Evolutionary conservation across 2,888 invertebrate genomes (phyloP), one percentile per base, ranked within the genome.

Genomic region (Sinhomidia bicolor): DNA sequence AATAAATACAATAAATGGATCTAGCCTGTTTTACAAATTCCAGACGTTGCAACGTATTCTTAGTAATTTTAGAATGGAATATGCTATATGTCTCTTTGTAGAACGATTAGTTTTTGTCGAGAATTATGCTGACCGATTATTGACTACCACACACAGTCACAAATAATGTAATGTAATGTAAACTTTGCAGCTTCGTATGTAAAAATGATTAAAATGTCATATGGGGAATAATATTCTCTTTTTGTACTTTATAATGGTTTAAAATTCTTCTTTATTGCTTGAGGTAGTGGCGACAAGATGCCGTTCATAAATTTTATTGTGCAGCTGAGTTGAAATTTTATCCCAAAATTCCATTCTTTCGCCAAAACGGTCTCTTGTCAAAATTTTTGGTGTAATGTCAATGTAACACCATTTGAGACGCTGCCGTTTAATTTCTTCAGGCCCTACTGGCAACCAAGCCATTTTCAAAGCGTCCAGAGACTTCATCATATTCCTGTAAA

Each of bases 261-360:
- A 78, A 78, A 80, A 80, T 62, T 80, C 80, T 44, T 80, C 80
- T 62, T 80, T 80, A 62, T 62, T 80, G 0, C 0, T 32, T 54
- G 32, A 78, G 10, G 32, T n/a, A 41, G 9, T n/a, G 14, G 20
- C 47, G n/a, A 4, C 51, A 6, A 1, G 9, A 29, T 12, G 26
- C 17, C 7, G 14, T 68, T 23, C 47, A 44, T 47, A 10, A 9
- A 6, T 20, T 14, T 12, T 20, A 10, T 85, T 80, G 3, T 79
- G 29, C 10, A 90, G 62, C 54, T 90, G 88, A 7, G 65, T 44
- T n/a, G 47, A 74, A 12, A 91, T 90, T 82, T 89, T 85, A 74
- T 92, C 91, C 92, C 92, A 92, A 57, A 91, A 92, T 29, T 88
- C 82, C 84, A 91, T 85, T 44, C 92, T 74, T 2, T 88, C 71